A percentile compares a stretch with the other conserved stretches of the same genome.
These are phyloP conservation scores for Neuroterus valhalla DNA, from an alignment of 1,140 invertebrate genomes.

Conservation along the genomic window DNA sequence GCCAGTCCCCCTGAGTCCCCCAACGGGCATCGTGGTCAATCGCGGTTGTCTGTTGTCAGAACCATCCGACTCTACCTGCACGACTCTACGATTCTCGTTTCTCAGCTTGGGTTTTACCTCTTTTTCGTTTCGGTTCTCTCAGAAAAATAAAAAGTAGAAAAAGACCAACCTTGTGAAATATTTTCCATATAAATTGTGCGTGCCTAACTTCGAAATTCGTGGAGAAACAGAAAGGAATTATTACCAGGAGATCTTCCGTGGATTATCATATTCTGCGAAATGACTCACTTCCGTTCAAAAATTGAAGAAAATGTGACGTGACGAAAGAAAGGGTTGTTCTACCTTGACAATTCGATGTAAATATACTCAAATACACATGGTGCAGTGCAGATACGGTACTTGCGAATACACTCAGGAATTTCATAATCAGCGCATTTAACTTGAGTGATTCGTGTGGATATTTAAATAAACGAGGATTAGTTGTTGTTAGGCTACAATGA, in stretches of 20 bases:
- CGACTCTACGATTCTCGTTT: no score
- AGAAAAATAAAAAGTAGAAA: not conserved
- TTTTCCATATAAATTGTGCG: not conserved
- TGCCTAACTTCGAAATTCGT: not conserved
- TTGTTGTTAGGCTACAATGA: slow-evolving; percentile 22
- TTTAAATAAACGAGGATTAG: slow-evolving; percentile 2
- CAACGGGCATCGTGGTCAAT: no score
- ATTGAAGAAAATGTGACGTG: slow-evolving; percentile 44
- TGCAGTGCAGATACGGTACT: no score
- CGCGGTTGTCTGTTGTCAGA: no score
- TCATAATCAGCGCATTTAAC: no score
- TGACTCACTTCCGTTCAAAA: slow-evolving; percentile 38
- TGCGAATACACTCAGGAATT: no score
- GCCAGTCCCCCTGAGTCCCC: no score
- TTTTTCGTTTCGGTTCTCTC: no score
- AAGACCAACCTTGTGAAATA: not conserved
- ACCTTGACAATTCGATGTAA: slow-evolving; percentile 23
- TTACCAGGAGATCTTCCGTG: not conserved
- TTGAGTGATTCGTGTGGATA: not conserved
- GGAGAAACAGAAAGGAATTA: not conserved
- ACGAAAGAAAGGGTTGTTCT: slow-evolving; percentile 7
- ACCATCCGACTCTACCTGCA: no score
- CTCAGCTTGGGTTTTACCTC: no score
- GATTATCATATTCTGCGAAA: slow-evolving; percentile 28
- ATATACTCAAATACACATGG: not conserved